A percentile compares a stretch with the other conserved stretches of the same genome.
These are phyloP conservation scores for Drosophila kepulauana DNA, from an alignment of 1,140 invertebrate genomes.

Conservation along the genomic window DNA sequence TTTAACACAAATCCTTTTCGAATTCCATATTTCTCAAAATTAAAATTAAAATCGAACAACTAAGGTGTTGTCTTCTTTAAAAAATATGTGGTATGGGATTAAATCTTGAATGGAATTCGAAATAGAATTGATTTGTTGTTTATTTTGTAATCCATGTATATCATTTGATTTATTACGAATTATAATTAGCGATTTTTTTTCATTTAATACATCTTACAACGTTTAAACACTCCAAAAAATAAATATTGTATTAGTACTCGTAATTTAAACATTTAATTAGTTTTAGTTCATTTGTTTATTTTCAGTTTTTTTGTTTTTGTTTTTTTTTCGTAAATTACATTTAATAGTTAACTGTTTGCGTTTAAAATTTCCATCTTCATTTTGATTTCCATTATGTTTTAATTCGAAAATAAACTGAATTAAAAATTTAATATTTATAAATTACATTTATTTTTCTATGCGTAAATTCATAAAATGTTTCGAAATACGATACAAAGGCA, in stretches of 20 bases:
- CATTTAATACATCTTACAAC: slow-evolving; percentile 70
- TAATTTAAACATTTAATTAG: slow-evolving; percentile 59
- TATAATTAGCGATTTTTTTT: slow-evolving; percentile 55
- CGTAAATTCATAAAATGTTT: slow-evolving; percentile 81
- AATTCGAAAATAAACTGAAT: slow-evolving; percentile 75
- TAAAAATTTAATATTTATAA: slow-evolving; percentile 42
- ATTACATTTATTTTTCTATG: slow-evolving; percentile 52
- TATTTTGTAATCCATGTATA: slow-evolving; percentile 44
- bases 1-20: slow-evolving; percentile 10
- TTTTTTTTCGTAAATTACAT: slow-evolving; percentile 69
- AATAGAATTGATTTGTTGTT: slow-evolving; percentile 6
- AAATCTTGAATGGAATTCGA: neutral
- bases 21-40: neutral
- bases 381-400: slow-evolving; percentile 67
- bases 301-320: neutral
- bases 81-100: slow-evolving; percentile 6
- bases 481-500: slow-evolving; percentile 81
- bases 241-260: slow-evolving; percentile 74
- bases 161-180: slow-evolving; percentile 43
- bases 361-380: slow-evolving; percentile 64
- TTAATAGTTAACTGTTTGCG: slow-evolving; percentile 82
- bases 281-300: slow-evolving; percentile 36
- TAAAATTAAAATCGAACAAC: neutral
- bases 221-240: slow-evolving; percentile 83
- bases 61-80: slow-evolving; percentile 9